These are phyloP conservation scores for Onychostruthus taczanowskii DNA, from an alignment of 2,113 vertebrate genomes.

Conservation along the genomic window DNA sequence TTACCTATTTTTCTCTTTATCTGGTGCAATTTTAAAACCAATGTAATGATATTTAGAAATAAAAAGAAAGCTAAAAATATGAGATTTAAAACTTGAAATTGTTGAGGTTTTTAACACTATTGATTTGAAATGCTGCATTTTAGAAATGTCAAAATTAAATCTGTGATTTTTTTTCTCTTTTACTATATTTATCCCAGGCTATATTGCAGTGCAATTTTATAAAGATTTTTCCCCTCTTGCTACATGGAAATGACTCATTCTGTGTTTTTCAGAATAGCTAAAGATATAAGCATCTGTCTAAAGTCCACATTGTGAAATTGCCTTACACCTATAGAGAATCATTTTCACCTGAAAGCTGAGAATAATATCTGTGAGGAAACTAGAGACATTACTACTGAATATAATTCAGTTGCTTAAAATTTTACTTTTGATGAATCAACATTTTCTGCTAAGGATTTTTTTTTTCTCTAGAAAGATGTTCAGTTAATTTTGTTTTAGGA, in stretches of 20 bases:
- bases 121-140: background rate
- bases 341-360: background rate
- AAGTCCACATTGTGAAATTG: background rate
- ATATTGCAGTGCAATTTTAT: background rate
- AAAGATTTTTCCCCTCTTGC: background rate
- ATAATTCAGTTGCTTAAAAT: background rate
- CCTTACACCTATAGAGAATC: background rate
- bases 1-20: background rate
- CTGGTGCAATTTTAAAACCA: background rate
- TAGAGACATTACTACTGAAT: background rate
- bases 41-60: background rate
- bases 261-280: background rate
- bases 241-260: constrained; percentile 20
- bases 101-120: background rate
- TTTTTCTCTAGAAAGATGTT: background rate
- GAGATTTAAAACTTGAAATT: background rate
- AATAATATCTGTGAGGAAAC: background rate
- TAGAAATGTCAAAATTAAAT: constrained; percentile 4
- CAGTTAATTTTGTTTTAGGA: background rate
- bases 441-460: background rate
- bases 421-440: background rate
- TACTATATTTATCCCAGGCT: constrained; percentile 4
- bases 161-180: background rate
- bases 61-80: background rate
- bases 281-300: constrained; percentile 2